Evolutionary conservation across 2,113 vertebrate species (phyloP).

Genomic region (Heloderma charlesbogerti): DNA sequence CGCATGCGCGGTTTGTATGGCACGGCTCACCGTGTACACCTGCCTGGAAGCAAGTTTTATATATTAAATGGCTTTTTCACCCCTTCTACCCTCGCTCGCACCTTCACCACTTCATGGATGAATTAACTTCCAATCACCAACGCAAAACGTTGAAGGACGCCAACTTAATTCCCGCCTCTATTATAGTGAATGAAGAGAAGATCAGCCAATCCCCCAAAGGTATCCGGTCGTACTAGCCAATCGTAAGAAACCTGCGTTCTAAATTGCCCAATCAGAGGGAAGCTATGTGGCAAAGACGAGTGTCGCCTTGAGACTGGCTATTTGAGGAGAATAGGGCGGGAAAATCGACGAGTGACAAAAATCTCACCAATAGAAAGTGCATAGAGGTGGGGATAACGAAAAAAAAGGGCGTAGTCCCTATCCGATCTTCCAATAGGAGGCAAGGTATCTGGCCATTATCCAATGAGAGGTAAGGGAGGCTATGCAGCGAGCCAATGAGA

Average conservation of each 20-base stretch:
- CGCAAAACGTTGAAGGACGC: not conserved
- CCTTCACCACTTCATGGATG: not conserved
- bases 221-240: conserved; percentile 34
- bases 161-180: conserved; percentile 15
- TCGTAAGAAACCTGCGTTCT: not conserved
- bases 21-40: not conserved
- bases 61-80: not conserved
- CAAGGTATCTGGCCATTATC: accelerated
- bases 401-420: not conserved
- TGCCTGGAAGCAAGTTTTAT: not conserved
- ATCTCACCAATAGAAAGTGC: conserved; percentile 55
- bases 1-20: conserved; percentile 8
- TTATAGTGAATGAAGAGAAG: not conserved
- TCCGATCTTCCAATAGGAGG: not conserved
- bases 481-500: conserved; percentile 42
- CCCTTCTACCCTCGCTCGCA: not conserved
- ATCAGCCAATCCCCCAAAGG: not conserved
- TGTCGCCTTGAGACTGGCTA: not conserved
- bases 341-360: not conserved
- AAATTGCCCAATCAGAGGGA: conserved; percentile 1
- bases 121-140: not conserved
- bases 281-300: not conserved
- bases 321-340: not conserved
- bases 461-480: conserved; percentile 11
- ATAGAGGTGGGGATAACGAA: conserved; percentile 47